These are phyloP conservation scores for Pentalonia nigronervosa DNA, from an alignment of 1,140 invertebrate species.

Conservation along the genomic window DNA sequence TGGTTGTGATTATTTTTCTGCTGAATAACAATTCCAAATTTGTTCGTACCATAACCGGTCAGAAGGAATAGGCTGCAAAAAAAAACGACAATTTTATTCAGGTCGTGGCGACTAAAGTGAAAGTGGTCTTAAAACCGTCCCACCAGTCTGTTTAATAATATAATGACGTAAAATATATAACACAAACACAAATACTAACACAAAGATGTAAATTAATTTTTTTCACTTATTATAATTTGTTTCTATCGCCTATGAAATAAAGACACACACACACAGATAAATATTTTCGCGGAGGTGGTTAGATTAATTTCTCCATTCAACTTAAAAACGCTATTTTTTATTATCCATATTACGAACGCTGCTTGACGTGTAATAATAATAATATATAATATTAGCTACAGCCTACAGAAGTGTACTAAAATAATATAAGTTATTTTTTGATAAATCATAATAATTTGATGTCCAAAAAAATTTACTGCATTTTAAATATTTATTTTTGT, in stretches of 20 bases:
- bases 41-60: conserved; percentile 33
- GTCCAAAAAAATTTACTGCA: background rate
- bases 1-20: background rate
- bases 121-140: conserved; percentile 51
- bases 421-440: background rate
- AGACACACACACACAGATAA: background rate
- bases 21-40: conserved; percentile 1
- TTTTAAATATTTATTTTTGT: background rate
- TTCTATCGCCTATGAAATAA: background rate
- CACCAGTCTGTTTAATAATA: conserved; percentile 42
- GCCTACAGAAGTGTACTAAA: background rate
- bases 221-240: conserved; percentile 32
- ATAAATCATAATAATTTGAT: background rate
- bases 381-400: background rate
- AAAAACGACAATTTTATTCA: conserved; percentile 56
- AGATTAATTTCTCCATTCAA: conserved; percentile 25
- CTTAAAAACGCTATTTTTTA: background rate
- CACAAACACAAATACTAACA: conserved; percentile 19
- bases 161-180: conserved; percentile 56
- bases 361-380: background rate
- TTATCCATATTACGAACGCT: background rate
- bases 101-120: conserved; percentile 52
- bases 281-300: conserved; percentile 17
- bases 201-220: conserved; percentile 46
- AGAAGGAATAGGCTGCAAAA: background rate